phyloP scores from a whole-genome alignment of 2,797 vertebrate species.

The Sebastolobus altivelis region DNA sequence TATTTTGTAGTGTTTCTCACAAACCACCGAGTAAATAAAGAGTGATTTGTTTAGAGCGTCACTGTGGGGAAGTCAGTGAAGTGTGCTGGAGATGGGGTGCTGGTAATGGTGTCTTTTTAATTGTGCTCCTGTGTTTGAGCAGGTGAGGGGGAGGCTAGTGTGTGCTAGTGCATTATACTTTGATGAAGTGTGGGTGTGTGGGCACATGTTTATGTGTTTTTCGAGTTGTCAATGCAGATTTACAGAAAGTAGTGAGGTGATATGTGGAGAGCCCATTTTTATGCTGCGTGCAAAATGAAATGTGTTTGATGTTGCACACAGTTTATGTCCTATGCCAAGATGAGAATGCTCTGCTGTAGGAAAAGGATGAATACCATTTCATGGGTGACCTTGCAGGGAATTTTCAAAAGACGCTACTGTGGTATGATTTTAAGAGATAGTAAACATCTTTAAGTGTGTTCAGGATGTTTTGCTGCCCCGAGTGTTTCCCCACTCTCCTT shows the following conservation, averaged over 20 bases:
- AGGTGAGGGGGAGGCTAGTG: constrained; percentile 61
- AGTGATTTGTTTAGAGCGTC: constrained; percentile 61
- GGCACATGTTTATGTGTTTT: constrained; percentile 69
- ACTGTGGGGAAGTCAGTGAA: constrained; percentile 48
- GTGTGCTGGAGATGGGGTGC: constrained; percentile 28
- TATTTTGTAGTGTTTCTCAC: constrained; percentile 5
- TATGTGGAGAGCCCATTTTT: constrained; percentile 61
- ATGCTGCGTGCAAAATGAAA: constrained; percentile 66
- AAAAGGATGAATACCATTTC: constrained; percentile 63
- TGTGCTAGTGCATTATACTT: constrained; percentile 47
- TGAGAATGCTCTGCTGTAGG: constrained; percentile 42
- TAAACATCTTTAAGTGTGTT: constrained; percentile 50
- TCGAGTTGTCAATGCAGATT: constrained; percentile 70
- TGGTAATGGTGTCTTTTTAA: constrained; percentile 58
- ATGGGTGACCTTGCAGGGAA: constrained; percentile 61
- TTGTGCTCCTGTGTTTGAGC: constrained; percentile 54
- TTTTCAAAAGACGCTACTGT: constrained; percentile 50
- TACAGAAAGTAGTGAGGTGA: constrained; percentile 64
- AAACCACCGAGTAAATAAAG: constrained; percentile 42
- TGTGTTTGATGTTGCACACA: constrained; percentile 61
- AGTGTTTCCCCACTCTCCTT: constrained; percentile 18
- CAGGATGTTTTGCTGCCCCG: constrained; percentile 33
- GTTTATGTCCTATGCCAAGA: constrained; percentile 59
- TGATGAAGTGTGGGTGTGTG: constrained; percentile 63
- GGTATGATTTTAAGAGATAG: constrained; percentile 54